A percentile compares a stretch with the other conserved stretches of the same genome.
phyloP scores from a whole-genome alignment of 2,888 invertebrate genomes.

The Crossocerus cetratus region DNA sequence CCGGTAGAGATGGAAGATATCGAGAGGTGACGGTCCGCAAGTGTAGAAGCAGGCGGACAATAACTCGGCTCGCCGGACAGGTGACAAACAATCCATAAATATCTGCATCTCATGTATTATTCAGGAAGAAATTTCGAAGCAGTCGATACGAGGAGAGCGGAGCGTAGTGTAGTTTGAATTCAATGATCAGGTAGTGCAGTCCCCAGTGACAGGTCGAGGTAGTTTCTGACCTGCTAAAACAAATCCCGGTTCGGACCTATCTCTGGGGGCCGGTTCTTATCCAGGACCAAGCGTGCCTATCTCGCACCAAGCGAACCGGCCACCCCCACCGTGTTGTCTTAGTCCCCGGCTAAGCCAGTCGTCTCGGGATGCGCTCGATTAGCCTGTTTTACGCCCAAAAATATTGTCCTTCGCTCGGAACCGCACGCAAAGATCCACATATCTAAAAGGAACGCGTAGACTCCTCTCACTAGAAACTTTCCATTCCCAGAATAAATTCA shows the following conservation, averaged over 20 bases:
- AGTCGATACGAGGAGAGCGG: too few relatives aligned
- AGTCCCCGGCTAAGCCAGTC: conserved; percentile 52
- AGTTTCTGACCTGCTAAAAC: conserved; percentile 68
- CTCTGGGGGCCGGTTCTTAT: conserved; percentile 50
- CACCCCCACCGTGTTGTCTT: conserved; percentile 56
- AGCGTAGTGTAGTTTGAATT: too few relatives aligned
- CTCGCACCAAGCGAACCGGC: conserved; percentile 43
- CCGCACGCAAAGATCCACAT: not conserved
- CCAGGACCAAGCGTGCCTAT: conserved; percentile 37
- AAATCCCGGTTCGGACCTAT: conserved; percentile 60
- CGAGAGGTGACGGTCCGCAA: too few relatives aligned
- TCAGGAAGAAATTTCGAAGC: too few relatives aligned
- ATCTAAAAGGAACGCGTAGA: not conserved
- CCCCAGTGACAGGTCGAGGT: conserved; percentile 36
- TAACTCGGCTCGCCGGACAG: too few relatives aligned
- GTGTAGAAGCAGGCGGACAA: too few relatives aligned
- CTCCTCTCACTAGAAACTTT: not conserved
- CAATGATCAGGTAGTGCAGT: conserved; percentile 6
- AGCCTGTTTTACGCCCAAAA: conserved; percentile 16
- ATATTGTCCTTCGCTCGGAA: conserved; percentile 5
- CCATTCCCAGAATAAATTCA: too few relatives aligned
- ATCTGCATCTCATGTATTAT: too few relatives aligned
- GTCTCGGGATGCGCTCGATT: conserved; percentile 18
- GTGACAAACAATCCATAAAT: too few relatives aligned
- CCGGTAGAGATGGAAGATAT: too few relatives aligned